These are phyloP conservation scores for Colletes collaris DNA, from an alignment of 2,888 invertebrate species.

Conservation along the genomic window DNA sequence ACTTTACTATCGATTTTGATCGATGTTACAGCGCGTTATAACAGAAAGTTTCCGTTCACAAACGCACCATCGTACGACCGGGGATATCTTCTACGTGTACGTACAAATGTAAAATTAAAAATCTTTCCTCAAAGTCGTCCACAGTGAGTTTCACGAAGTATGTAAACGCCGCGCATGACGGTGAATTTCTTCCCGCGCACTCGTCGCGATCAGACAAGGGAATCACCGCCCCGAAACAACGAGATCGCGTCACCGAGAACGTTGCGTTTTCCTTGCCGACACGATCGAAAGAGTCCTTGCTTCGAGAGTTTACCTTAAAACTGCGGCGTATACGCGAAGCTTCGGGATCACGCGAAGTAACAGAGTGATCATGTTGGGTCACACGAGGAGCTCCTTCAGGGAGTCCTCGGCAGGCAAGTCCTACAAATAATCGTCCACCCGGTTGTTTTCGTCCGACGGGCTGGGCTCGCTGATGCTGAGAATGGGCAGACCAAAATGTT, in stretches of 20 bases:
- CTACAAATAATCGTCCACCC: slow-evolving; percentile 87
- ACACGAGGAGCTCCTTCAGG: slow-evolving; percentile 81
- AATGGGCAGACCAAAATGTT: slow-evolving; percentile 89
- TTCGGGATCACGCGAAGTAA: not conserved
- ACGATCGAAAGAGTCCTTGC: not conserved
- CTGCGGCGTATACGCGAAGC: slow-evolving; percentile 7
- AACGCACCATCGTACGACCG: too few relatives aligned
- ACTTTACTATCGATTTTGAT: not conserved
- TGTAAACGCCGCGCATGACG: not conserved
- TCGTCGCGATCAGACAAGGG: not conserved
- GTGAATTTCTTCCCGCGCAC: not conserved
- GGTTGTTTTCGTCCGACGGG: slow-evolving; percentile 88
- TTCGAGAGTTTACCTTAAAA: slow-evolving; percentile 12
- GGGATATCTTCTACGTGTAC: too few relatives aligned
- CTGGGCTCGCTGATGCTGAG: slow-evolving; percentile 92
- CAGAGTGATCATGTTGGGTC: slow-evolving; percentile 26
- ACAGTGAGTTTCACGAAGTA: not conserved
- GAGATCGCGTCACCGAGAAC: not conserved
- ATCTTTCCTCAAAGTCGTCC: not conserved
- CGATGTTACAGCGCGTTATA: too few relatives aligned
- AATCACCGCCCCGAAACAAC: not conserved
- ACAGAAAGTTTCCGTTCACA: too few relatives aligned
- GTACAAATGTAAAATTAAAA: not conserved
- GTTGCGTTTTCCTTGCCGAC: not conserved
- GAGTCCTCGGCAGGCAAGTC: slow-evolving; percentile 81